Conservation (phyloP, 2,888 invertebrate species). For the Byasa hedistus region DNA sequence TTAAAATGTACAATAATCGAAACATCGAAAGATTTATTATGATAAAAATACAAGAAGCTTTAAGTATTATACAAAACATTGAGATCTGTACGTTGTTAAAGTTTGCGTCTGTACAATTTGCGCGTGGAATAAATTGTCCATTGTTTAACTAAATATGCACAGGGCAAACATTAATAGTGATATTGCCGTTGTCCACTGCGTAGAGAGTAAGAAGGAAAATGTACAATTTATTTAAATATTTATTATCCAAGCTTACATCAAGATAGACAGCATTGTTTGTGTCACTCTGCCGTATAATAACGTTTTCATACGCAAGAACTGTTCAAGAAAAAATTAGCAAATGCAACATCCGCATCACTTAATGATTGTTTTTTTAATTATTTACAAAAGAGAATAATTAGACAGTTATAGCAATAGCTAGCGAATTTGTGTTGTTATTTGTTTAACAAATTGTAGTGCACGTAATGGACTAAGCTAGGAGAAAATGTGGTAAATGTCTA, state of each 20-base stretch:
- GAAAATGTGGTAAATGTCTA: not conserved
- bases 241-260: too few relatives aligned
- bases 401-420: not conserved
- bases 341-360: too few relatives aligned
- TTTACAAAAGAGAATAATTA: not conserved
- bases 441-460: not conserved
- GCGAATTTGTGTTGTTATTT: not conserved
- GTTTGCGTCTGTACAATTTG: not conserved
- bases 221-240: not conserved
- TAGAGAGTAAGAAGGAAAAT: not conserved
- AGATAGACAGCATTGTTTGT: too few relatives aligned
- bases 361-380: not conserved
- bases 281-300: too few relatives aligned
- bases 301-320: too few relatives aligned
- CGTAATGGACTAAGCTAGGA: not conserved
- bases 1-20: too few relatives aligned
- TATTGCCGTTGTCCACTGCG: not conserved
- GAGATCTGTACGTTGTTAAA: not conserved
- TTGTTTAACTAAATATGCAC: not conserved
- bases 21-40: not conserved
- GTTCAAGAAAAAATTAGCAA: too few relatives aligned
- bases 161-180: not conserved
- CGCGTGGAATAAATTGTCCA: not conserved
- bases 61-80: not conserved
- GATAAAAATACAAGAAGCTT: not conserved